A percentile compares a stretch with the other conserved stretches of the same genome.
Evolutionary conservation across 2,113 vertebrate genomes (phyloP).

Genomic region (Pteropus alecto): DNA sequence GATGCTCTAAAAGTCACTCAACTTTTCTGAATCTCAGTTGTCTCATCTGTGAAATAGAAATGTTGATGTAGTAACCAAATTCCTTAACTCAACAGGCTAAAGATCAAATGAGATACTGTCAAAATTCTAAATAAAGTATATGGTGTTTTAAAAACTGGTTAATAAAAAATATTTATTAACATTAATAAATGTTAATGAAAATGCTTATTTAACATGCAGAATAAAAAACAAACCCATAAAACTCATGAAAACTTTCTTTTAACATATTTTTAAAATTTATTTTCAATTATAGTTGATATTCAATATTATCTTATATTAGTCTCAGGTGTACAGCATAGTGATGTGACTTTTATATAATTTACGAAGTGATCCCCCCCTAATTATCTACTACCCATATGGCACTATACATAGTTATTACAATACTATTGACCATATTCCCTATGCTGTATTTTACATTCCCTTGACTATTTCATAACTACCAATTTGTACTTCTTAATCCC

Average conservation of each 20-base stretch:
- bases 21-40: neutral
- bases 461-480: too few species aligned
- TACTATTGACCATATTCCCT: too few species aligned
- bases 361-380: too few species aligned
- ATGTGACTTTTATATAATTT: too few species aligned
- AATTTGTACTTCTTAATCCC: too few species aligned
- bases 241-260: neutral
- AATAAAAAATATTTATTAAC: neutral
- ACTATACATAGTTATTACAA: too few species aligned
- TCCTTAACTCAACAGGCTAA: neutral
- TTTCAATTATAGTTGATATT: too few species aligned
- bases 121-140: neutral
- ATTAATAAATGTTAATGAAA: neutral
- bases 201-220: neutral
- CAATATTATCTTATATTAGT: too few species aligned
- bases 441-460: too few species aligned
- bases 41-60: slow-evolving; percentile 4
- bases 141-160: neutral
- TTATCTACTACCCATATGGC: too few species aligned
- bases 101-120: neutral
- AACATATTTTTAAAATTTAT: too few species aligned
- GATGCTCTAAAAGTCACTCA: neutral
- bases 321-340: too few species aligned
- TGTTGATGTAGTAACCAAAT: neutral
- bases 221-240: neutral